Evolutionary conservation across 1,140 invertebrate species (phyloP).

Genomic region (Neoseiulus cucumeris): DNA sequence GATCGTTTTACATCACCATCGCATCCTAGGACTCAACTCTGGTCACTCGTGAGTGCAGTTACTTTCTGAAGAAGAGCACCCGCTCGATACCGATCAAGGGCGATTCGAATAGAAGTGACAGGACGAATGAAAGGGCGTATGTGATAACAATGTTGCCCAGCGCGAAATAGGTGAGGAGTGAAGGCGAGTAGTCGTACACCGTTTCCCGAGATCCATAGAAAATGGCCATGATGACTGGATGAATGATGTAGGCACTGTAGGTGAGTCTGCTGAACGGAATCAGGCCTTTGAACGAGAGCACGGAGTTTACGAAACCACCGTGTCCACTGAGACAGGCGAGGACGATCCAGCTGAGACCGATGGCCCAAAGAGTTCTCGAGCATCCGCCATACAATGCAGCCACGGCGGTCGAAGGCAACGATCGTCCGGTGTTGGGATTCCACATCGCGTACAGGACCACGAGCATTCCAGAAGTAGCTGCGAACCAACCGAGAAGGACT

Average conservation of each 20-base stretch:
- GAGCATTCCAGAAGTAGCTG: not conserved
- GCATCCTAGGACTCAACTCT: too few species aligned
- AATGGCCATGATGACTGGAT: constrained; percentile 24
- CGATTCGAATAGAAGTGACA: constrained; percentile 26
- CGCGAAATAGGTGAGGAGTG: constrained; percentile 20
- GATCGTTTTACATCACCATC: too few species aligned
- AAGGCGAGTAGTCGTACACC: constrained; percentile 19
- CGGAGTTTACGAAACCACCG: constrained; percentile 24
- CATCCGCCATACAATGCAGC: constrained; percentile 56
- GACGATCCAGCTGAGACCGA: constrained; percentile 61
- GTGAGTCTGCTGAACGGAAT: constrained; percentile 29
- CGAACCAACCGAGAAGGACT: constrained; percentile 16
- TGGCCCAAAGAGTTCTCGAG: constrained; percentile 61
- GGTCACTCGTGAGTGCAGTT: too few species aligned
- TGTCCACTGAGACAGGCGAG: constrained; percentile 61
- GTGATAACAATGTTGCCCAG: constrained; percentile 24
- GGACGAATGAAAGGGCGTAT: constrained; percentile 23
- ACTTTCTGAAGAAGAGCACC: constrained; percentile 15
- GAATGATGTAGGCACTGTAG: constrained; percentile 30
- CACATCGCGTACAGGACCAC: constrained; percentile 20
- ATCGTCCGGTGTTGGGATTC: constrained; percentile 19
- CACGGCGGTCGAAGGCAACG: constrained; percentile 14
- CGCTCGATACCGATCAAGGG: constrained; percentile 27
- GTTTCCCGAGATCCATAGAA: constrained; percentile 20
- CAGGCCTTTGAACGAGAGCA: constrained; percentile 27